Evolutionary conservation across 2,888 invertebrate species (phyloP).

Genomic region (Papilio elwesi): DNA sequence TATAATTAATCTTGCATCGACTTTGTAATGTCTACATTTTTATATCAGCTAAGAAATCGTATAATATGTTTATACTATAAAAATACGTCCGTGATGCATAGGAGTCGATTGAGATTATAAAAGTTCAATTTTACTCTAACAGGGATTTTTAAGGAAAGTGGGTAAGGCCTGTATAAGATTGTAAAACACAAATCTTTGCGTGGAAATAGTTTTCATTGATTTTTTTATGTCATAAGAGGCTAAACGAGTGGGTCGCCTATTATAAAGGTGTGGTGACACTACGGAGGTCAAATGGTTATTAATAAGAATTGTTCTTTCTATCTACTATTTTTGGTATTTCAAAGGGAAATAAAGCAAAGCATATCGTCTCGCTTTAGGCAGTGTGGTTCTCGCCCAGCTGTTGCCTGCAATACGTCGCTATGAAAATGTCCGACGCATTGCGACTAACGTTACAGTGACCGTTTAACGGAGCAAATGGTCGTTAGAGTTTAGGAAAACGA

Average conservation of each 20-base stretch:
- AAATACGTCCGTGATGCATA: not conserved
- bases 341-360: not conserved
- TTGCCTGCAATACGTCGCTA: not conserved
- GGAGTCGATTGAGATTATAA: not conserved
- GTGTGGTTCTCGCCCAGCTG: not conserved
- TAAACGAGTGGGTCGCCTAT: too few species aligned
- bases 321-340: not conserved
- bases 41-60: not conserved
- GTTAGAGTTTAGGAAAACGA: not conserved
- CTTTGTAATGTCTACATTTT: not conserved
- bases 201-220: too few species aligned
- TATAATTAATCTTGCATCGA: not conserved
- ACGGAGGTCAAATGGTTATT: not conserved
- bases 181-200: too few species aligned
- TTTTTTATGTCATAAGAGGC: too few species aligned
- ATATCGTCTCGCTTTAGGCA: not conserved
- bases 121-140: not conserved
- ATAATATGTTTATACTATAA: not conserved
- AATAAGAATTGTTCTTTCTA: not conserved
- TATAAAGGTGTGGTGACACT: too few species aligned
- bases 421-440: constrained; percentile 16
- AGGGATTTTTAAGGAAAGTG: not conserved
- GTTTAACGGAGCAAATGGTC: not conserved
- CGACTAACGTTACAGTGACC: constrained; percentile 5
- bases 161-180: too few species aligned